phyloP scores from a whole-genome alignment of 2,113 vertebrate species.

The Petrocephalus microphthalmus region DNA sequence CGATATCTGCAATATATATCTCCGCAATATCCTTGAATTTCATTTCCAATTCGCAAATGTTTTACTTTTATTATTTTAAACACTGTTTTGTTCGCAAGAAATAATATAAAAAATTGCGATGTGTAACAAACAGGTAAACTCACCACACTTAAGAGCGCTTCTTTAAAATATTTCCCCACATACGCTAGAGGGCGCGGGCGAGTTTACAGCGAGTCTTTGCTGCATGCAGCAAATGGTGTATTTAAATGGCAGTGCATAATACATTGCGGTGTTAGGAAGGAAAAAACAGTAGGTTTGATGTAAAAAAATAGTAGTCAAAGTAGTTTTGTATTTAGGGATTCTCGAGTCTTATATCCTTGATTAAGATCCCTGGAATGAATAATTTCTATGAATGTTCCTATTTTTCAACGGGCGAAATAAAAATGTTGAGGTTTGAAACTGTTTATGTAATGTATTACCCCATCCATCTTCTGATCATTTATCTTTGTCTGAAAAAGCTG shows the following conservation, averaged over 20 bases:
- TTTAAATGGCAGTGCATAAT: neutral
- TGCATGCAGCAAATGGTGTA: neutral
- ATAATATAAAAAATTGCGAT: neutral
- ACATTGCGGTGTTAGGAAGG: neutral
- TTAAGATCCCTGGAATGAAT: neutral
- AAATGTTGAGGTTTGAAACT: neutral
- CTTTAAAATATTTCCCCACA: neutral
- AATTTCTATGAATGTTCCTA: neutral
- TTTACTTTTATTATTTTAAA: neutral
- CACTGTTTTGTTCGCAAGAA: neutral
- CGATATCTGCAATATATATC: neutral
- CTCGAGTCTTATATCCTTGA: neutral
- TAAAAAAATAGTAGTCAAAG: neutral
- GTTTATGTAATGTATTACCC: neutral
- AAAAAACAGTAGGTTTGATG: neutral
- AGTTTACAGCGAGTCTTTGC: neutral
- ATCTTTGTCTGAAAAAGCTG: neutral
- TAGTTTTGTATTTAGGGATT: neutral
- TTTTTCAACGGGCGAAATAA: neutral
- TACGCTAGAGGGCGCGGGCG: neutral
- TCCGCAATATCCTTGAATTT: neutral
- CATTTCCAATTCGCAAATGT: neutral
- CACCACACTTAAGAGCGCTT: neutral
- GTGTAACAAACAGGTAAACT: neutral
- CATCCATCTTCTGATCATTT: neutral